These are phyloP conservation scores for Sarcophaga rosellei DNA, from an alignment of 2,888 invertebrate species.

Conservation along the genomic window DNA sequence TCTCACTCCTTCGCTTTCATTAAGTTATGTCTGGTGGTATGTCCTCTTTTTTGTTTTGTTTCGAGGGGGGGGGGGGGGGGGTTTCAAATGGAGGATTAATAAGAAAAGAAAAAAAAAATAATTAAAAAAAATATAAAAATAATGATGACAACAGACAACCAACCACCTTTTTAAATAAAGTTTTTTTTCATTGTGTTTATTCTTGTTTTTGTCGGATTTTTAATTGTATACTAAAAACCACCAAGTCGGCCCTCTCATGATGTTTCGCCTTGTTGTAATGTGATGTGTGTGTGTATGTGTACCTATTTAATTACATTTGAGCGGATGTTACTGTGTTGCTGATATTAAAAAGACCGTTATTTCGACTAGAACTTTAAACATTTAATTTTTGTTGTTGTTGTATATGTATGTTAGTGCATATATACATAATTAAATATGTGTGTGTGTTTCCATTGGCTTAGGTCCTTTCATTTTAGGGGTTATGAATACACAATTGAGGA, in stretches of 20 bases:
- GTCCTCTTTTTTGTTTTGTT: too few relatives aligned
- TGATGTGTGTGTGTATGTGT: neutral
- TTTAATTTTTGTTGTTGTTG: neutral
- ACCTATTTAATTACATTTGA: constrained; percentile 13
- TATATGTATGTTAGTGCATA: neutral
- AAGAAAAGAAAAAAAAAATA: neutral
- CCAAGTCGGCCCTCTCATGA: constrained; percentile 3
- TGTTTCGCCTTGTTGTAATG: neutral
- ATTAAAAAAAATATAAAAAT: constrained; percentile 8
- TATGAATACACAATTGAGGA: neutral
- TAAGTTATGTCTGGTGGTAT: constrained; percentile 13
- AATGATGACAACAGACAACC: constrained; percentile 36
- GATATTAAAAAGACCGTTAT: constrained; percentile 21
- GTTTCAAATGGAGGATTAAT: neutral
- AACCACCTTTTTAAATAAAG: neutral
- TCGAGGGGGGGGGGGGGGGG: too few relatives aligned
- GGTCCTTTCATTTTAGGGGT: neutral
- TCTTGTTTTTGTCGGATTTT: neutral
- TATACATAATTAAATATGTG: constrained; percentile 27
- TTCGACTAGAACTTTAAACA: constrained; percentile 10
- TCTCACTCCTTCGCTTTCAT: neutral
- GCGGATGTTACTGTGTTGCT: constrained; percentile 24
- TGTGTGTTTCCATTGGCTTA: constrained; percentile 4
- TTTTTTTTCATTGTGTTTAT: neutral
- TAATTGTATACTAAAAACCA: constrained; percentile 20